Base-by-base conservation (phyloP, 2,113 vertebrate genomes). In the Agelaius tricolor region DNA sequence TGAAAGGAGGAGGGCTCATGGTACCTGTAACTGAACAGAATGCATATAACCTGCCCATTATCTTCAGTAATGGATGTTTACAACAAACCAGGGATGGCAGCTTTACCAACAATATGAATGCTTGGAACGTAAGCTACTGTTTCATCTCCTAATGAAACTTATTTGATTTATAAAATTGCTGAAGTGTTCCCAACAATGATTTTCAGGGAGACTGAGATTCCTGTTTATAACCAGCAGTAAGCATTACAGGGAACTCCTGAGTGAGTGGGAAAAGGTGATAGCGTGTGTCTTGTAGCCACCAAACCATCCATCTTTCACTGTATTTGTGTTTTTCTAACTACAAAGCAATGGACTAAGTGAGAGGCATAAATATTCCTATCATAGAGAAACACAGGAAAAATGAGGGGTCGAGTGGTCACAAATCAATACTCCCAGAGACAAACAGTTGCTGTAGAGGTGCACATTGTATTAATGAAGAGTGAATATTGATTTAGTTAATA, bases 401-500 rank as follows among this genome's bases (percentile, higher is more conserved):
- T 20, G 47, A 91, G 55, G 19, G 22, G 39, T 77, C 12, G 9
- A 63, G 55, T 61, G 75, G 33, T 68, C 54, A 84, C 52, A 84
- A 92, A 89, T 93, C 90, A 90, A 84, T 95, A 86, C 11, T 90
- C 47, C 47, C 35, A 59, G 72, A 74, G 68, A 83, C 41, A 92
- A 93, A 92, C 55, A 92, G 74, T 74, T 93, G 72, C 30, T 77
- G 21, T 41, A 77, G 79, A 81, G 57, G 55, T 77, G 52, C 47
- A 77, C 35, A 52, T 33, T 24, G 39, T 90, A 81, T 87, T 92
- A 95, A 93, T 71, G 89, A 92, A 71, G 47, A 92, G 47, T 59
- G 81, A 84, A 78, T 90, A 95, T 87, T 94, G 90, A 93, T 86
- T 90, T 92, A 88, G 63, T 90, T 94, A 95, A 90, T 71, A 89